Percentiles rank a stretch among this genome's conserved stretches.
Evolutionary conservation across 2,888 invertebrate species (phyloP).

Genomic region (Clitarchus hookeri): DNA sequence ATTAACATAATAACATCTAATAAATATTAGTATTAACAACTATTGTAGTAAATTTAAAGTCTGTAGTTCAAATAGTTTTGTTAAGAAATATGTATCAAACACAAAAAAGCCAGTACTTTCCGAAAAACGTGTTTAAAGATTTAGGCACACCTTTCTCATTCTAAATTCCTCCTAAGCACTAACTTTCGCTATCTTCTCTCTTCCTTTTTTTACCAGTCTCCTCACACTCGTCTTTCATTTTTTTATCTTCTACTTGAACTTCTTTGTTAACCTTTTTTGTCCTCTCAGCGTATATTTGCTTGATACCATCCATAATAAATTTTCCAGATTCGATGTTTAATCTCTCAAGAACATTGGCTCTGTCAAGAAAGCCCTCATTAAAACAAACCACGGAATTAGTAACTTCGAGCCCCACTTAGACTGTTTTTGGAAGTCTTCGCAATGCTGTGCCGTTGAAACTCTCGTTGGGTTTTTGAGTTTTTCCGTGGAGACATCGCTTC

Average conservation of each 20-base stretch:
- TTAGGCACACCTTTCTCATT: background rate
- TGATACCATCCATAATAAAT: background rate
- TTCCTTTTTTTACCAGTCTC: background rate
- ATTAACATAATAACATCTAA: too few species aligned
- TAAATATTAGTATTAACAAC: too few species aligned
- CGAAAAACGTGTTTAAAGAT: background rate
- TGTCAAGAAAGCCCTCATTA: slow-evolving; percentile 31
- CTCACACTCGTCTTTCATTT: background rate
- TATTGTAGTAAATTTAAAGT: background rate
- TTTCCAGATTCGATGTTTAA: background rate
- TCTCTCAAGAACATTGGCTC: background rate
- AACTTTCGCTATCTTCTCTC: background rate
- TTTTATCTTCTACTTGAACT: background rate
- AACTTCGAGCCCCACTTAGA: slow-evolving; percentile 33
- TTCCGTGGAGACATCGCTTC: slow-evolving; percentile 34
- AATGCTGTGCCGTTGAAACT: slow-evolving; percentile 34
- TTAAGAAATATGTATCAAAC: background rate
- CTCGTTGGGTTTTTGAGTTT: slow-evolving; percentile 34
- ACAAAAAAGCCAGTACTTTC: background rate
- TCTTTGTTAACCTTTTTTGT: background rate
- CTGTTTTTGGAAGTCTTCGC: slow-evolving; percentile 36
- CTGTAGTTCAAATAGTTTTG: background rate
- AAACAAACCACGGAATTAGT: slow-evolving; percentile 33
- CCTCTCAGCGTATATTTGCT: background rate
- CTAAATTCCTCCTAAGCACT: background rate